Conservation (phyloP, 2,113 vertebrate species). For the Odocoileus virginianus region DNA sequence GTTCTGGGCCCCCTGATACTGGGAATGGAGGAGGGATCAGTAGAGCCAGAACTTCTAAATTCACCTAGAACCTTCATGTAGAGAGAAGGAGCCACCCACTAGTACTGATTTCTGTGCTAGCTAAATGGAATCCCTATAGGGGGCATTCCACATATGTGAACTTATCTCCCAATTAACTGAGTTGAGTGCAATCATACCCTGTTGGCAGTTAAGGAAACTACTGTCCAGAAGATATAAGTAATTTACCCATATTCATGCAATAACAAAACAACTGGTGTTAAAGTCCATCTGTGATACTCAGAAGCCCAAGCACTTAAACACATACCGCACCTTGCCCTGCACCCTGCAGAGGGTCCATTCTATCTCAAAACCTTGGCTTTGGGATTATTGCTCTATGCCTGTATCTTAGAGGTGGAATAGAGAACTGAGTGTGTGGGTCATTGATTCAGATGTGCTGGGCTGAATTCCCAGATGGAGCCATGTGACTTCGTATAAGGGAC, state of each 20-base stretch:
- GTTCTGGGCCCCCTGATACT: background rate
- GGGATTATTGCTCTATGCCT: background rate
- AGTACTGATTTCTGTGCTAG: background rate
- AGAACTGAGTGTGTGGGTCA: background rate
- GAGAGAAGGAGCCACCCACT: background rate
- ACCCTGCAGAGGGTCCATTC: background rate
- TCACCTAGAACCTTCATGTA: background rate
- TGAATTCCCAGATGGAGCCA: background rate
- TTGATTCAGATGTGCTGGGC: background rate
- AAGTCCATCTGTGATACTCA: background rate
- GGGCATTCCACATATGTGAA: background rate
- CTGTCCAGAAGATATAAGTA: background rate
- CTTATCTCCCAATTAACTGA: background rate
- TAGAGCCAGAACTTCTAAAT: background rate
- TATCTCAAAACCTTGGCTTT: background rate
- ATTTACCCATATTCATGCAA: background rate
- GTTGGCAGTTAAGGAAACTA: background rate
- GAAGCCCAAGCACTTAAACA: background rate
- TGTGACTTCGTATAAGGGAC: background rate
- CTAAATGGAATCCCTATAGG: background rate
- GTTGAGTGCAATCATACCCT: rapidly evolving
- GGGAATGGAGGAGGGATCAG: background rate
- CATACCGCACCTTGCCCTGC: background rate
- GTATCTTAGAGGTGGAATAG: background rate
- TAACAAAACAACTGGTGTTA: background rate